phyloP scores from a whole-genome alignment of 2,888 invertebrate genomes.

The Icerya purchasi region DNA sequence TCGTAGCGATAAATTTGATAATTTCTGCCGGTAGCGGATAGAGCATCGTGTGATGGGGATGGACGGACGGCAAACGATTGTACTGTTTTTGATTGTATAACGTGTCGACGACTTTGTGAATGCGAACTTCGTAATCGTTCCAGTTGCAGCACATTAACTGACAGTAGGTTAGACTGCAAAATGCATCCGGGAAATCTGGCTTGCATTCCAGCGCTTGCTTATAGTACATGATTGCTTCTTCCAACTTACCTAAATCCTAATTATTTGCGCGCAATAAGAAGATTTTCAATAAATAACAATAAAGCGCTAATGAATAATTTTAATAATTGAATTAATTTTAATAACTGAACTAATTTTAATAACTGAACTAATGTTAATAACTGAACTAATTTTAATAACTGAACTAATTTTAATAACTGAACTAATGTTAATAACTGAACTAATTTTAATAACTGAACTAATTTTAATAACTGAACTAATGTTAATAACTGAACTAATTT shows the following conservation, averaged over 20 bases:
- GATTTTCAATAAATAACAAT: too few relatives aligned
- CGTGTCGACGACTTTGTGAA: conserved; percentile 77
- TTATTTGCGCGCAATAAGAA: too few relatives aligned
- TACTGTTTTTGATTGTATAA: conserved; percentile 84
- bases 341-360: too few relatives aligned
- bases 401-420: too few relatives aligned
- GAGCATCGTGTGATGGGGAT: conserved; percentile 98
- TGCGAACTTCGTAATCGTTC: conserved; percentile 81
- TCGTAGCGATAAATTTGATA: conserved; percentile 81
- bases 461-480: too few relatives aligned
- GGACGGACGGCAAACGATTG: conserved; percentile 85
- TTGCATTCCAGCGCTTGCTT: conserved; percentile 80
- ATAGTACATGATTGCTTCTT: conserved; percentile 88
- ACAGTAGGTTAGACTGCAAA: conserved; percentile 94
- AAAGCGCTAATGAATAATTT: too few relatives aligned
- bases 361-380: too few relatives aligned
- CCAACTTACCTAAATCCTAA: conserved; percentile 78
- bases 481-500: too few relatives aligned
- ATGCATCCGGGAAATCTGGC: conserved; percentile 95
- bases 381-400: too few relatives aligned
- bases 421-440: too few relatives aligned
- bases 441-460: too few relatives aligned
- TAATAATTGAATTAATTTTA: too few relatives aligned
- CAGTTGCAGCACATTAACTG: conserved; percentile 95
- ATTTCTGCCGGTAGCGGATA: conserved; percentile 86